A percentile compares a stretch with the other conserved stretches of the same genome.
These are phyloP conservation scores for Tiliacea citrago DNA, from an alignment of 2,888 invertebrate genomes.

Conservation along the genomic window DNA sequence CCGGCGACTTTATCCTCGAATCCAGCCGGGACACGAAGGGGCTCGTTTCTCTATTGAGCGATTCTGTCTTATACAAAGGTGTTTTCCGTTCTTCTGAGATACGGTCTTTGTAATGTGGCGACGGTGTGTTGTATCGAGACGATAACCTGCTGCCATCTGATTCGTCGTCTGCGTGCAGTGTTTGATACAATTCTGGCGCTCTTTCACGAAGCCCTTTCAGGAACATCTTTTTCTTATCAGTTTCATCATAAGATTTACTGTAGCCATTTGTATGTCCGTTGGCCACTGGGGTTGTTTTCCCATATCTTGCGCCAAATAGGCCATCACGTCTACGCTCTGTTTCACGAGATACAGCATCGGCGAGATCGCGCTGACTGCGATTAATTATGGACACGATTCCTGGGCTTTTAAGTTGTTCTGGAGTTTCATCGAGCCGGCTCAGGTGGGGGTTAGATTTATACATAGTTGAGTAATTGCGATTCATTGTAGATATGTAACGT, in stretches of 20 bases:
- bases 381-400: conserved; percentile 96
- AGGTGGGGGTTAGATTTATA: conserved; percentile 95
- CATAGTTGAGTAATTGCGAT: conserved; percentile 90
- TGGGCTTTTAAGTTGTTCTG: conserved; percentile 95
- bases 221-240: conserved; percentile 92
- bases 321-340: conserved; percentile 89
- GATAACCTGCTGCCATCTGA: conserved; percentile 88
- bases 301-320: conserved; percentile 90
- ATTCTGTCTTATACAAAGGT: conserved; percentile 87
- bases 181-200: conserved; percentile 93
- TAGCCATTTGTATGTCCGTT: conserved; percentile 88
- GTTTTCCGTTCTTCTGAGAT: conserved; percentile 86
- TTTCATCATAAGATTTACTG: conserved; percentile 85
- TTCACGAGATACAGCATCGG: conserved; percentile 91
- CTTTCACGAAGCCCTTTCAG: conserved; percentile 93
- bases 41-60: conserved; percentile 86
- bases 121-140: conserved; percentile 86
- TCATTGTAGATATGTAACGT: conserved; percentile 87
- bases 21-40: conserved; percentile 87
- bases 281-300: conserved; percentile 89
- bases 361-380: conserved; percentile 95
- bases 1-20: conserved; percentile 85
- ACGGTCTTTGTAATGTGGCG: conserved; percentile 87
- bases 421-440: conserved; percentile 93
- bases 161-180: conserved; percentile 92